Evolutionary conservation across 2,113 vertebrate genomes (phyloP).

Genomic region (Todiramphus chloris): DNA sequence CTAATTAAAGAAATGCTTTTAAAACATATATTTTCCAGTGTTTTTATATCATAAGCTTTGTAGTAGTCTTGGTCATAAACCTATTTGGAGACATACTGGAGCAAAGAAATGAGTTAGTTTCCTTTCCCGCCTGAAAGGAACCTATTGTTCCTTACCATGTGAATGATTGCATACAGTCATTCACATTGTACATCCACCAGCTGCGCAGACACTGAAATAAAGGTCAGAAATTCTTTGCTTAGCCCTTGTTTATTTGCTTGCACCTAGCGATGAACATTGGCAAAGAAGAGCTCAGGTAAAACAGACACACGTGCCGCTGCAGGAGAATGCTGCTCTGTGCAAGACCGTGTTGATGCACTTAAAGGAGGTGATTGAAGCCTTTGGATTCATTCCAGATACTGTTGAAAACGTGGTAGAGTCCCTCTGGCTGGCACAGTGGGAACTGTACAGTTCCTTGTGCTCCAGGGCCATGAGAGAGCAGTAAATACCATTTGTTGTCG

Average conservation of each 20-base stretch:
- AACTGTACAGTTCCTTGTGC: background rate
- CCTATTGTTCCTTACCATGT: background rate
- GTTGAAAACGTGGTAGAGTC: background rate
- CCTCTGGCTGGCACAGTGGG: rapidly evolving
- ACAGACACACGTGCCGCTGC: background rate
- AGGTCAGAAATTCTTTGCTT: background rate
- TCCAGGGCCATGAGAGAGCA: background rate
- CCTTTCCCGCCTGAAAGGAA: background rate
- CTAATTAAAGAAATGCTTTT: background rate
- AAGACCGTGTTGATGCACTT: background rate
- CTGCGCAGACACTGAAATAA: background rate
- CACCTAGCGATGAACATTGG: background rate
- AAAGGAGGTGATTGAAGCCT: background rate
- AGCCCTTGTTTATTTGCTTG: background rate
- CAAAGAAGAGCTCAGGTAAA: background rate
- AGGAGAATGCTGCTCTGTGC: background rate
- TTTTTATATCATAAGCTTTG: background rate
- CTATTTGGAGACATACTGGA: background rate
- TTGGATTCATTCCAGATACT: background rate
- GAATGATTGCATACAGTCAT: background rate
- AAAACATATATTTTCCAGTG: background rate
- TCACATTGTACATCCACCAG: background rate
- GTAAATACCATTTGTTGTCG: background rate
- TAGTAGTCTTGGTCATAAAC: background rate
- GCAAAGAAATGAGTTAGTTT: background rate